A percentile compares a stretch with the other conserved stretches of the same genome.
These are phyloP conservation scores for Montipora efflorescens DNA, from an alignment of 64 coral and sea anemone genomes.

Conservation along the genomic window DNA sequence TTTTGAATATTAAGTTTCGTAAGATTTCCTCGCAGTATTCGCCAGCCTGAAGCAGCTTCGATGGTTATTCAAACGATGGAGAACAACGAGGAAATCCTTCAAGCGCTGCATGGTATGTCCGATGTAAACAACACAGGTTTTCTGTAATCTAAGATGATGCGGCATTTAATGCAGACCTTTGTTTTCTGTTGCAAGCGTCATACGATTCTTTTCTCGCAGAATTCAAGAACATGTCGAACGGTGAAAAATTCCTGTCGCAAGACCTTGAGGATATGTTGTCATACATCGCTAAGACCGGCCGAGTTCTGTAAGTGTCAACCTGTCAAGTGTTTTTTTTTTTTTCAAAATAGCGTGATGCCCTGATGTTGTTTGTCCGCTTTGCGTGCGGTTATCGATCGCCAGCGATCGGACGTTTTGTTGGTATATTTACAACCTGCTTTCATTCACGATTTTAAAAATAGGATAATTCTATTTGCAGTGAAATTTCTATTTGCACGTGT, in stretches of 20 bases:
- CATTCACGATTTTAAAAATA: no score
- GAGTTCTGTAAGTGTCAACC: constrained; percentile 83
- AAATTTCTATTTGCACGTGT: no score
- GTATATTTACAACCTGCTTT: no score
- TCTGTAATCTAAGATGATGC: not conserved
- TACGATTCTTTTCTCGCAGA: constrained; percentile 75
- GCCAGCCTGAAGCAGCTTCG: constrained; percentile 19
- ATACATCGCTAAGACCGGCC: constrained; percentile 93
- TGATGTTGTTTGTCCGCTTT: no score
- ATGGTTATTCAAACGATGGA: constrained; percentile 79
- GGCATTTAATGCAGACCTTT: not conserved
- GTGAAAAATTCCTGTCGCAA: constrained; percentile 86
- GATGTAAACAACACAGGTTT: not conserved
- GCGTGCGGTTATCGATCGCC: no score
- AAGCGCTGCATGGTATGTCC: constrained; percentile 88
- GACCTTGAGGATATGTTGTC: constrained; percentile 91
- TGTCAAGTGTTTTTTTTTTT: not conserved
- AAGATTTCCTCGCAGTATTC: constrained; percentile 33
- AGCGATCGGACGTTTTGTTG: no score
- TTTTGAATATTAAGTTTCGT: constrained; percentile 57
- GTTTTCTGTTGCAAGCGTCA: constrained; percentile 24
- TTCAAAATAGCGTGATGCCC: not conserved
- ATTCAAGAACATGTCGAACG: constrained; percentile 95
- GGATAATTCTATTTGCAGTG: no score
- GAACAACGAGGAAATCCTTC: constrained; percentile 88